Base-by-base conservation (phyloP, 2,113 vertebrate genomes). In the Sinocyclocheilus anshuiensis region DNA sequence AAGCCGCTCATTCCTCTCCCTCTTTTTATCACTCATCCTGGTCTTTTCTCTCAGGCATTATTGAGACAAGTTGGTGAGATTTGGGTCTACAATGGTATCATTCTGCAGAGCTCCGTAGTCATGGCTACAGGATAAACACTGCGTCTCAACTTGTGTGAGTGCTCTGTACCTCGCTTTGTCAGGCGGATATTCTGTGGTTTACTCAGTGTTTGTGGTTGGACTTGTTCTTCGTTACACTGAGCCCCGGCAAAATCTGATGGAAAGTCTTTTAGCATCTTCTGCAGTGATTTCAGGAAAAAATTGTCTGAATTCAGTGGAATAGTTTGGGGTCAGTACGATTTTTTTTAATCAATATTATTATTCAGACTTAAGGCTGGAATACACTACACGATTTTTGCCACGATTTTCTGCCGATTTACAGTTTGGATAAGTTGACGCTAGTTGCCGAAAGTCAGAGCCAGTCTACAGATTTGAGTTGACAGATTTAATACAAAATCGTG, bases 51-150 rank as follows among this genome's bases (percentile, higher is more conserved):
- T 48, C 10, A 77, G 39, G 48, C 39, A 77, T 77, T 84, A 81
- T 45, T 55, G 5, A 61, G 53, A 81, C 45, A 20, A 67, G 55
- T 26, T 50, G 48, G 20, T 83, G 15, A 87, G 72, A 29, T 86
- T 86, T 85, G 63, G 65, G 77, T 36, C 24, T 71, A 87, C 13
- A 86, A 72, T 55, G 42, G 75, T 59, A 85, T 81, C 69, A 59
- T 85, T 84, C 61, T 87, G 45, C 59, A 53, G 36, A 39, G 83
- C n/a, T 67, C 33, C 55, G 87, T 74, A 80, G 61, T 84, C 85
- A 88, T 90, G 85, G 33, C 83, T 53, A 87, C 84, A 22, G 42
- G 77, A 75, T 81, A 88, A 90, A 91, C 85, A 89, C 18, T 20
- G 50, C 22, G 26, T 24, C 57, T 79, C 24, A 82, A 55, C 39